These are phyloP conservation scores for Typhlichthys subterraneus DNA, from an alignment of 2,797 vertebrate genomes.

Conservation along the genomic window DNA sequence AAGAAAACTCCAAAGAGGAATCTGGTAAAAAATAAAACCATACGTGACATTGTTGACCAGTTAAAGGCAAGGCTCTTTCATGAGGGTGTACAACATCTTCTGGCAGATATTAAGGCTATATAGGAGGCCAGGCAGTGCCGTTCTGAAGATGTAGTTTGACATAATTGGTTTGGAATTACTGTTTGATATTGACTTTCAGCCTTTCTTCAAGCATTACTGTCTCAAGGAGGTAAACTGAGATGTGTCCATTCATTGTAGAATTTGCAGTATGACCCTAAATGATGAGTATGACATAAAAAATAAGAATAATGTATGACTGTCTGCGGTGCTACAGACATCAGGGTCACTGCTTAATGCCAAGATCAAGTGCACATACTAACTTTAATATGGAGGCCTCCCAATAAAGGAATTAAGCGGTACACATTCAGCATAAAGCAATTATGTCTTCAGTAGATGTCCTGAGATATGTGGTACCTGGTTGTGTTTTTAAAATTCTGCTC, in stretches of 20 bases:
- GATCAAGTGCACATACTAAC: conserved; percentile 27
- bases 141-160: conserved; percentile 3
- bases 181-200: conserved; percentile 15
- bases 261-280: conserved; percentile 9
- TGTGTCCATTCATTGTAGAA: conserved; percentile 3
- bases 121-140: background rate
- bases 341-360: conserved; percentile 16
- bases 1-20: too few species aligned
- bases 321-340: conserved; percentile 20
- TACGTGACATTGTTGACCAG: too few species aligned
- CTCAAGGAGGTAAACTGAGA: background rate
- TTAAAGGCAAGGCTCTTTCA: too few species aligned
- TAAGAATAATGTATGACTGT: background rate
- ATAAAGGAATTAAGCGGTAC: conserved; percentile 36
- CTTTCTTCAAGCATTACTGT: conserved; percentile 3
- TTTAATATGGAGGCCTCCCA: conserved; percentile 23
- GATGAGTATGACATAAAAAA: too few species aligned
- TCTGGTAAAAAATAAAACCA: too few species aligned
- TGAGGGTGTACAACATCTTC: background rate
- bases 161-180: conserved; percentile 1
- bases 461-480: conserved; percentile 34
- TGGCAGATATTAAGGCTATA: background rate
- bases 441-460: conserved; percentile 33
- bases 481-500: conserved; percentile 62
- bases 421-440: conserved; percentile 36